These are phyloP conservation scores for Drosophila dives DNA, from an alignment of 2,888 invertebrate species.

Conservation along the genomic window DNA sequence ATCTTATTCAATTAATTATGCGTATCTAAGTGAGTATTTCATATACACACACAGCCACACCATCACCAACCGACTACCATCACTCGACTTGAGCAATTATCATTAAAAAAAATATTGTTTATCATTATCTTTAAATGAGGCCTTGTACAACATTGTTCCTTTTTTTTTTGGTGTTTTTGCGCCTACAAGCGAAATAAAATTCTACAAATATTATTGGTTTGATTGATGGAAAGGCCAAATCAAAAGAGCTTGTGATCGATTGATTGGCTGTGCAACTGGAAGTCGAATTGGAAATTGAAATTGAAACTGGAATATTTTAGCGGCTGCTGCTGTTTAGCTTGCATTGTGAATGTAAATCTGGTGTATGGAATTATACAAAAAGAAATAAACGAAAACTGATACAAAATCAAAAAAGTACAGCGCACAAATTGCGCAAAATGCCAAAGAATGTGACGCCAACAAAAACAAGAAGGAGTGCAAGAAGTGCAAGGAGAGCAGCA, in stretches of 20 bases:
- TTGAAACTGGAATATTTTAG: constrained; percentile 30
- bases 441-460: constrained; percentile 66
- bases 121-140: constrained; percentile 36
- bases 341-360: constrained; percentile 50
- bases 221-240: constrained; percentile 61
- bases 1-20: constrained; percentile 52
- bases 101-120: constrained; percentile 36
- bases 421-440: constrained; percentile 75
- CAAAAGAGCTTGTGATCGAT: constrained; percentile 60
- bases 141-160: constrained; percentile 21
- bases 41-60: too few species aligned
- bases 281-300: constrained; percentile 26
- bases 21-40: constrained; percentile 22
- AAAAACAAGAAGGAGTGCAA: constrained; percentile 12
- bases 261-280: constrained; percentile 44
- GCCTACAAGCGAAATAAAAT: constrained; percentile 8
- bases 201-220: constrained; percentile 36
- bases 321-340: constrained; percentile 39
- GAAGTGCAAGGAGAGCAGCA: constrained; percentile 22
- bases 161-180: constrained; percentile 6
- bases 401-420: constrained; percentile 62
- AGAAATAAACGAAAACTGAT: constrained; percentile 4
- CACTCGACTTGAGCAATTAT: constrained; percentile 44
- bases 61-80: not conserved
- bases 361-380: constrained; percentile 27